Percentiles rank a stretch among this genome's conserved stretches.
Conservation (phyloP, 2,888 invertebrate species). For the Arctia plantaginis region DNA sequence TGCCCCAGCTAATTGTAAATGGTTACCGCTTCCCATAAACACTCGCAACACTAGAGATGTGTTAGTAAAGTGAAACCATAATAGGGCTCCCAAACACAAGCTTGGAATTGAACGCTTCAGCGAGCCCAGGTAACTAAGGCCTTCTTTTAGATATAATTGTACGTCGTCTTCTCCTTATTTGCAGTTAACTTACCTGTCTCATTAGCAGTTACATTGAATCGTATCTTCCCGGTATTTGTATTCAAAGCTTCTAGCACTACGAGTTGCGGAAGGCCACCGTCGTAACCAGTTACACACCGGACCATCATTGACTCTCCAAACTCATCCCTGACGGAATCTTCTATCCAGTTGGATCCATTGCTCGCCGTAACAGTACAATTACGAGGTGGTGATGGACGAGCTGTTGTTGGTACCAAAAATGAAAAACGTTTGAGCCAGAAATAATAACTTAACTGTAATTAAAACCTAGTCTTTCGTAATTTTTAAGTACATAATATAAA, state of each 20-base stretch:
- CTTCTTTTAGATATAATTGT: neutral
- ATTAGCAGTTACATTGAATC: slow-evolving; percentile 90
- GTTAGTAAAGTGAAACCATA: neutral
- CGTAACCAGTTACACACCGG: slow-evolving; percentile 94
- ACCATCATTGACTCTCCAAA: slow-evolving; percentile 88
- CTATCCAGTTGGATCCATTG: slow-evolving; percentile 84
- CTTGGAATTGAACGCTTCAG: neutral
- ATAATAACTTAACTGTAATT: neutral
- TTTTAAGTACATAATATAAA: neutral
- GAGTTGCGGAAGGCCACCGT: slow-evolving; percentile 94
- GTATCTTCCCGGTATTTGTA: slow-evolving; percentile 88
- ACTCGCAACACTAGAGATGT: neutral
- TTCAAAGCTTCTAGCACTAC: slow-evolving; percentile 94
- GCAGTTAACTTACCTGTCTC: slow-evolving; percentile 72
- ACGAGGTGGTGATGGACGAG: slow-evolving; percentile 92
- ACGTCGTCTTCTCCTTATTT: neutral
- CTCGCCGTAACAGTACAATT: slow-evolving; percentile 93
- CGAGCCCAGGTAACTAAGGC: neutral
- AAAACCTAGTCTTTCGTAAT: neutral
- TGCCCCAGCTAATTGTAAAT: neutral
- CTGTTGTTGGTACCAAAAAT: slow-evolving; percentile 68
- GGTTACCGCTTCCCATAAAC: neutral
- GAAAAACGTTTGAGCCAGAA: neutral
- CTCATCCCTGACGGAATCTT: slow-evolving; percentile 72
- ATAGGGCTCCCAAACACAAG: neutral